These are phyloP conservation scores for Sinocyclocheilus grahami DNA, from an alignment of 2,113 vertebrate genomes.

Conservation along the genomic window DNA sequence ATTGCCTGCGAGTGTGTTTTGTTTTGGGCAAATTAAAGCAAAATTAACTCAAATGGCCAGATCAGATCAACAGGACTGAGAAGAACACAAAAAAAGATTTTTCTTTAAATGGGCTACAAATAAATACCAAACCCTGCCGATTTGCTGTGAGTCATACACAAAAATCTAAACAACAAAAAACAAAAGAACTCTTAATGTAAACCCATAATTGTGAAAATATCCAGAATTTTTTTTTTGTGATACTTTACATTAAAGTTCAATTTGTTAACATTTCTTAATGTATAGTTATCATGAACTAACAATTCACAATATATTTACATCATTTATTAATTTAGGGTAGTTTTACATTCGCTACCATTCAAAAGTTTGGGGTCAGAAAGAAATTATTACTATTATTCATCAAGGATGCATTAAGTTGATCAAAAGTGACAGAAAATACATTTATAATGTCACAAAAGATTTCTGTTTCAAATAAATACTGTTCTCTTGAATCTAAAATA, in stretches of 20 bases:
- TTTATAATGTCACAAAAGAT: background rate
- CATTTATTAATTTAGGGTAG: background rate
- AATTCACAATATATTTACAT: background rate
- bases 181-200: background rate
- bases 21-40: conserved; percentile 6
- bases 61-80: background rate
- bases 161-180: background rate
- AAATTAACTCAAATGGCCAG: conserved; percentile 24
- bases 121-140: background rate
- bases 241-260: background rate
- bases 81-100: background rate
- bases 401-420: background rate
- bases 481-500: background rate
- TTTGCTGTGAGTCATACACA: background rate
- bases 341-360: no score
- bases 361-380: no score
- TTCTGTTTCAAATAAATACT: background rate
- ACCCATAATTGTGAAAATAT: background rate
- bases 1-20: conserved; percentile 1
- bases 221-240: background rate
- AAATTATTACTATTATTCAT: no score
- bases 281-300: background rate
- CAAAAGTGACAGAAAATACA: background rate
- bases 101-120: conserved; percentile 2
- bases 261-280: background rate